Percentiles rank a stretch among this genome's conserved stretches.
Evolutionary conservation across 2,797 vertebrate genomes (phyloP).

Genomic region (Eospalax fontanierii): DNA sequence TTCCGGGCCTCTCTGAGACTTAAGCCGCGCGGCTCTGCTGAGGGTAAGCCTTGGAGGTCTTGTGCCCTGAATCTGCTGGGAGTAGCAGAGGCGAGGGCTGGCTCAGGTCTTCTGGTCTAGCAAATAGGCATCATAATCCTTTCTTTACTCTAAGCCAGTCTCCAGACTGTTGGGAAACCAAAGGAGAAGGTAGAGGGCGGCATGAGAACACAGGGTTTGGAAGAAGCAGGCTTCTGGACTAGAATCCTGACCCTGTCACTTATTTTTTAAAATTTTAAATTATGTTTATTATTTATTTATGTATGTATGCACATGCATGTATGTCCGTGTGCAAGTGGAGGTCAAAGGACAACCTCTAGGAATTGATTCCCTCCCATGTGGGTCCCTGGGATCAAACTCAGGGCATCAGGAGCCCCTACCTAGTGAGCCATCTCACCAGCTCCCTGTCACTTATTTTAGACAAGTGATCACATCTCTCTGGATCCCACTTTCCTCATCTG

Average conservation of each 20-base stretch:
- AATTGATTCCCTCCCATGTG: background rate
- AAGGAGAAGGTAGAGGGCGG: background rate
- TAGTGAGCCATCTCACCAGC: background rate
- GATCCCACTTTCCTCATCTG: conserved; percentile 20
- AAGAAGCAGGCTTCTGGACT: background rate
- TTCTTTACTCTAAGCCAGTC: background rate
- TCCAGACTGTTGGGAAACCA: background rate
- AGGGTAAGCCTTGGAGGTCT: conserved; percentile 89
- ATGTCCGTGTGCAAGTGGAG: background rate
- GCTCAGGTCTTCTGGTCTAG: conserved; percentile 2
- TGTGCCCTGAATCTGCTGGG: background rate
- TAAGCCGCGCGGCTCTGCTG: conserved; percentile 92
- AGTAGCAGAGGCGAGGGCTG: background rate
- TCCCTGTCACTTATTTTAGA: conserved; percentile 26
- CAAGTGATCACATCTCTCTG: background rate
- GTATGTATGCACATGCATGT: background rate
- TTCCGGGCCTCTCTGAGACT: conserved; percentile 97
- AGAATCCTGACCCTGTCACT: conserved; percentile 4
- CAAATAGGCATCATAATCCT: background rate
- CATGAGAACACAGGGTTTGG: background rate
- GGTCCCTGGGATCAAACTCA: background rate
- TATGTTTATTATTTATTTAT: background rate
- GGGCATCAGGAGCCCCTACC: background rate
- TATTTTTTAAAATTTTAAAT: background rate
- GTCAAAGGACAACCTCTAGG: background rate